Conservation (phyloP, 2,888 invertebrate species). For the Orthonevra nobilis region DNA sequence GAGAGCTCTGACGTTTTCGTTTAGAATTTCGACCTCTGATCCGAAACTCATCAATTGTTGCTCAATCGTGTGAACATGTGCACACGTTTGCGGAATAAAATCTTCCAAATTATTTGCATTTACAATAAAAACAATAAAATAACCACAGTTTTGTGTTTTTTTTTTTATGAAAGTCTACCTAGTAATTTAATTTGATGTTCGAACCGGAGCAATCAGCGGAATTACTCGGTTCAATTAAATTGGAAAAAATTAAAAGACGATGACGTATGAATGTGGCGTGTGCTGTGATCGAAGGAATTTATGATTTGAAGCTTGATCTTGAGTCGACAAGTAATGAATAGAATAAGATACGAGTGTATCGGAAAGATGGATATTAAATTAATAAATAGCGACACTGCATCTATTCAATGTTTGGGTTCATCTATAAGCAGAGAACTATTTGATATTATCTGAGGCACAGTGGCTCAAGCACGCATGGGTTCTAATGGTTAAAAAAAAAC, state of each 20-base stretch:
- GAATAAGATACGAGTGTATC: background rate
- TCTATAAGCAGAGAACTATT: too few relatives aligned
- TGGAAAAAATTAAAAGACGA: conserved; percentile 1
- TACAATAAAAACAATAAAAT: background rate
- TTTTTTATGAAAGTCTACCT: background rate
- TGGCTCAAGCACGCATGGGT: too few relatives aligned
- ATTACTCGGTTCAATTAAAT: conserved; percentile 22
- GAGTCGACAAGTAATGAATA: background rate
- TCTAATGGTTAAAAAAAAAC: too few relatives aligned
- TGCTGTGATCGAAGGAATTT: conserved; percentile 3
- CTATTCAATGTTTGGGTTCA: background rate
- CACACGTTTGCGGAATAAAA: conserved; percentile 20
- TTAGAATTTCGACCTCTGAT: conserved; percentile 44
- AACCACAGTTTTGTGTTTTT: too few relatives aligned
- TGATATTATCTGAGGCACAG: too few relatives aligned
- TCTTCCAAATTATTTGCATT: conserved; percentile 23
- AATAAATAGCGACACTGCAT: conserved; percentile 4
- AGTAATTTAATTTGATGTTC: background rate
- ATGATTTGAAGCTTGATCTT: conserved; percentile 9
- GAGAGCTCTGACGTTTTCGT: conserved; percentile 19
- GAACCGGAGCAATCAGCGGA: conserved; percentile 4
- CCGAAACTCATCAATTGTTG: conserved; percentile 21
- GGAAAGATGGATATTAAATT: background rate
- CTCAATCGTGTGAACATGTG: conserved; percentile 15
- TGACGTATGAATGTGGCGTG: conserved; percentile 27